Percentiles rank a stretch among this genome's conserved stretches.
phyloP scores from a whole-genome alignment of 2,888 invertebrate species.

The Drosophila acutilabella region DNA sequence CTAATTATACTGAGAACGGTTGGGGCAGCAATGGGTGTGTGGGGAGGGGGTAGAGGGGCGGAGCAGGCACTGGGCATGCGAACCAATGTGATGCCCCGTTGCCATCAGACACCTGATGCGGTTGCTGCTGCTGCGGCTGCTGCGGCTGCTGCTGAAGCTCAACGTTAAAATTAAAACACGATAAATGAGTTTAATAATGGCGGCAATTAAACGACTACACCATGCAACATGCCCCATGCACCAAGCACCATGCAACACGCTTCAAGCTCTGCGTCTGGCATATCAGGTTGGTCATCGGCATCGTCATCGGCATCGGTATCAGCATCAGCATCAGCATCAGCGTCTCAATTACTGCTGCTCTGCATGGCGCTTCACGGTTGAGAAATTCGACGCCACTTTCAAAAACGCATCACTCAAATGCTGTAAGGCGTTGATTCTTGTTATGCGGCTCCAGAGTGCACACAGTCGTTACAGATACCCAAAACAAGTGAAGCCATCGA shows the following conservation, averaged over 20 bases:
- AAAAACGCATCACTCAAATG: conserved; percentile 77
- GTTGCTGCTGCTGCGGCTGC: conserved; percentile 23
- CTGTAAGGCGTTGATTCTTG: conserved; percentile 72
- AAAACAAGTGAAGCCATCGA: conserved; percentile 38
- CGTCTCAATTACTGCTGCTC: conserved; percentile 76
- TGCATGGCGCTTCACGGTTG: conserved; percentile 80
- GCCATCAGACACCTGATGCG: conserved; percentile 53
- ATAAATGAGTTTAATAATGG: conserved; percentile 83
- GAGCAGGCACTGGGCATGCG: conserved; percentile 17
- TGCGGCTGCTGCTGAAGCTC: conserved; percentile 50
- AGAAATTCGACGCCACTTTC: conserved; percentile 81
- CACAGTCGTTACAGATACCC: conserved; percentile 57
- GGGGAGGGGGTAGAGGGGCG: background rate
- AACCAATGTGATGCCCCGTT: conserved; percentile 47
- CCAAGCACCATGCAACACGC: conserved; percentile 26
- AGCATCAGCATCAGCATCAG: conserved; percentile 48
- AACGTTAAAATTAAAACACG: conserved; percentile 78
- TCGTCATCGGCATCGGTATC: conserved; percentile 9
- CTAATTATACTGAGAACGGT: conserved; percentile 67
- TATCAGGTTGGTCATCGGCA: background rate
- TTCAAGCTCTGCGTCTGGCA: conserved; percentile 7
- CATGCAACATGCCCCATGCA: conserved; percentile 40
- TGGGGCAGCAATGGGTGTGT: background rate
- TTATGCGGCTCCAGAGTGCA: conserved; percentile 60
- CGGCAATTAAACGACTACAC: conserved; percentile 78